Conservation (phyloP, 2,113 vertebrate species). For the Vicugna pacos region DNA sequence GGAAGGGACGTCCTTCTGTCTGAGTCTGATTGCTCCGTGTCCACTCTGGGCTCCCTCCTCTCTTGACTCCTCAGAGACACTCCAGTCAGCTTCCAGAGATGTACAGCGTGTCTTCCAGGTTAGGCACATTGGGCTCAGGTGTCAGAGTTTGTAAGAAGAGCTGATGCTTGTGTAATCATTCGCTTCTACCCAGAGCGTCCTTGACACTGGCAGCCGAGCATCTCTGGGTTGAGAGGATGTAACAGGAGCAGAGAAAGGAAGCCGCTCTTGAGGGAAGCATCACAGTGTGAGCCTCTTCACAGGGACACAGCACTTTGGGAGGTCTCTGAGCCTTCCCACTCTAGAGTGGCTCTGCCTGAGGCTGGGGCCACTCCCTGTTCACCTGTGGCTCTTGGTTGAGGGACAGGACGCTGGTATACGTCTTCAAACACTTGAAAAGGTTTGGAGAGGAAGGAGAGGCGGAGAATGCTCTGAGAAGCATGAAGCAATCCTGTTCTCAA, state of each 20-base stretch:
- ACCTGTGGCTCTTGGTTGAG: not conserved
- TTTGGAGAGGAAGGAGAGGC: not conserved
- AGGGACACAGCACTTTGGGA: not conserved
- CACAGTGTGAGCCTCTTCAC: not conserved
- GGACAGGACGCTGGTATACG: not conserved
- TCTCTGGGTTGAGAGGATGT: not conserved
- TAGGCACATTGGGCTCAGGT: not conserved
- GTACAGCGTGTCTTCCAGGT: not conserved
- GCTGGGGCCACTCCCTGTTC: not conserved
- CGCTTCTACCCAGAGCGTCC: not conserved
- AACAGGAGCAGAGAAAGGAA: not conserved
- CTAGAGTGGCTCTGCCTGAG: not conserved
- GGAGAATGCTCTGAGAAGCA: not conserved
- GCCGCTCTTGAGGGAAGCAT: not conserved
- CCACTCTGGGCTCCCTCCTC: not conserved
- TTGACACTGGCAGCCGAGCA: not conserved
- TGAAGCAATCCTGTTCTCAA: not conserved
- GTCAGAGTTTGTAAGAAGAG: not conserved
- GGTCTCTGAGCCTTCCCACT: not conserved
- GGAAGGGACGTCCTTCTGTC: not conserved
- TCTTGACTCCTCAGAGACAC: not conserved
- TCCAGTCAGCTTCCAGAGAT: not conserved
- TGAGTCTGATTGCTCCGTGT: not conserved
- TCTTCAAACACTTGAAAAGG: not conserved
- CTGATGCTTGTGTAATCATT: not conserved